These are phyloP conservation scores for Mycteria americana DNA, from an alignment of 2,797 vertebrate genomes.

Conservation along the genomic window DNA sequence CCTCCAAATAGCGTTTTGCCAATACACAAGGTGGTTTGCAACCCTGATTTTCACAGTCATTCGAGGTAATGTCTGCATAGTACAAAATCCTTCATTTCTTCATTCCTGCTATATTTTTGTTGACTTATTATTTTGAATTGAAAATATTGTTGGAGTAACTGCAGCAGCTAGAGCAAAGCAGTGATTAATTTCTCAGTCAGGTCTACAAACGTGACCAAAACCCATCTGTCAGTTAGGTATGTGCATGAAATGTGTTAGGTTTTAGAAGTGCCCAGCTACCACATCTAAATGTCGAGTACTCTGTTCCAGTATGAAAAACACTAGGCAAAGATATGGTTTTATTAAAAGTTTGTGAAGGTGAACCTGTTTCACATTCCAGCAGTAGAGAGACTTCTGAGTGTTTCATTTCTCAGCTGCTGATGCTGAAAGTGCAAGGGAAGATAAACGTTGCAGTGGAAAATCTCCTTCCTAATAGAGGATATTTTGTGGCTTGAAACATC, in stretches of 20 bases:
- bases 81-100: not conserved
- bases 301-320: not conserved
- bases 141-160: not conserved
- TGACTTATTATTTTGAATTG: not conserved
- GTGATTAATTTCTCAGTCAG: not conserved
- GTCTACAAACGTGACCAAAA: not conserved
- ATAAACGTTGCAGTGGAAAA: not conserved
- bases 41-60: not conserved
- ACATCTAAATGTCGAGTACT: not conserved
- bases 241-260: not conserved
- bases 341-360: not conserved
- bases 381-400: not conserved
- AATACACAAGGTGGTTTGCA: not conserved
- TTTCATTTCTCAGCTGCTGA: not conserved
- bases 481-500: conserved; percentile 3
- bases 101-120: not conserved
- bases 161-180: not conserved
- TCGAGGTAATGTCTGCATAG: not conserved
- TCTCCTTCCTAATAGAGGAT: not conserved
- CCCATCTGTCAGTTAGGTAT: not conserved
- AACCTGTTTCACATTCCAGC: not conserved
- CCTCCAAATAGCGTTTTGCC: not conserved
- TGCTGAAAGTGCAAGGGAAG: not conserved
- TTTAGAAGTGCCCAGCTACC: not conserved
- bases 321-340: not conserved